Percentiles rank a stretch among this genome's conserved stretches.
These are phyloP conservation scores for Tupaia tana DNA, from an alignment of 2,113 vertebrate species.

Conservation along the genomic window DNA sequence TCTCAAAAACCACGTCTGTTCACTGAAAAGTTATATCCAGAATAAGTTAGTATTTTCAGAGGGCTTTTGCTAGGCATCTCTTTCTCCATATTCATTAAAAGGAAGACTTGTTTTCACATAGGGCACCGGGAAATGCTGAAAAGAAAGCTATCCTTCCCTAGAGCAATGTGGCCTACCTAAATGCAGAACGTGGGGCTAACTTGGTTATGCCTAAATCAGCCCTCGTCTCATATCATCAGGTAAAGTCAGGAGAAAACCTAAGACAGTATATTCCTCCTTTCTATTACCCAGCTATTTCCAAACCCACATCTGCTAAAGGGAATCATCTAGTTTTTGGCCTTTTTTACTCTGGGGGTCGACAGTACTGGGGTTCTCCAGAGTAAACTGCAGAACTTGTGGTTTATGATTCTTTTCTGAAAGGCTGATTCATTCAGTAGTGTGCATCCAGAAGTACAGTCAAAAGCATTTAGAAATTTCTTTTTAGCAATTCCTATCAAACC, in stretches of 20 bases:
- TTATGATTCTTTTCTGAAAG: background rate
- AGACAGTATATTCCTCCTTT: background rate
- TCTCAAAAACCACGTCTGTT: background rate
- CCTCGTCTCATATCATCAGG: background rate
- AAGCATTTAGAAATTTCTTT: background rate
- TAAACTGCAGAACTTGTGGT: background rate
- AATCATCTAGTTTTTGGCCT: background rate
- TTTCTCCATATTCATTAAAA: constrained; percentile 44
- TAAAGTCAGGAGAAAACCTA: background rate
- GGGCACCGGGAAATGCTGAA: background rate
- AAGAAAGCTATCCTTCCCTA: background rate
- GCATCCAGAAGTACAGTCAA: background rate
- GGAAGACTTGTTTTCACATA: background rate
- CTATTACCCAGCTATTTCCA: background rate
- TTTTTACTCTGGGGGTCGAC: background rate
- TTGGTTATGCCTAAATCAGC: background rate
- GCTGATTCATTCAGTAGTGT: background rate
- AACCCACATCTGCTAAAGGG: background rate
- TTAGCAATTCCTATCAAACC: background rate
- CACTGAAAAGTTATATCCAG: background rate
- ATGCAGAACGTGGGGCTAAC: background rate
- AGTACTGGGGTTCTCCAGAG: background rate
- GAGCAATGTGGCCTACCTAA: background rate
- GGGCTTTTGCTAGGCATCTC: background rate
- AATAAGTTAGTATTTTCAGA: constrained; percentile 51